These are phyloP conservation scores for Protosalanx chinensis DNA, from an alignment of 2,797 vertebrate species.

Conservation along the genomic window DNA sequence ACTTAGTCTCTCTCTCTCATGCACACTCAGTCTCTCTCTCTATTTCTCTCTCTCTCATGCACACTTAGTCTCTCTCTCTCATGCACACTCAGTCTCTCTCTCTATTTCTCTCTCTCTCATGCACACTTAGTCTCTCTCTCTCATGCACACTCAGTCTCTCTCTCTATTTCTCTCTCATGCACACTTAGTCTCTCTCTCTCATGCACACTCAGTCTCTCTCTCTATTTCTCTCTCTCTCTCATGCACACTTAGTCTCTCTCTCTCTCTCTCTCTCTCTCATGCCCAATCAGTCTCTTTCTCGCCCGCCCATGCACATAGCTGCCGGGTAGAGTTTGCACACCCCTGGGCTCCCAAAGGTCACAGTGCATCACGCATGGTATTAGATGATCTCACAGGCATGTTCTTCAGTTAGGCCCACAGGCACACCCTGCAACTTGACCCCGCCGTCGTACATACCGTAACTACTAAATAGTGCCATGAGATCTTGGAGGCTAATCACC, in stretches of 20 bases:
- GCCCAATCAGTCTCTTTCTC: not conserved
- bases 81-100: no score
- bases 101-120: no score
- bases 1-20: constrained; percentile 13
- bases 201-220: no score
- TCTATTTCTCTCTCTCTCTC: not conserved
- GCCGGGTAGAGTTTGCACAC: constrained; percentile 25
- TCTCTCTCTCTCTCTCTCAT: constrained; percentile 7
- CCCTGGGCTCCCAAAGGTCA: constrained; percentile 55
- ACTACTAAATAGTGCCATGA: constrained; percentile 21
- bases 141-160: no score
- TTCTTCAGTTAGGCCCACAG: constrained; percentile 39
- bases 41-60: constrained; percentile 8
- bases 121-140: no score
- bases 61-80: no score
- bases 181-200: no score
- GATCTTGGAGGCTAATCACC: not conserved
- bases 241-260: not conserved
- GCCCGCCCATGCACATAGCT: constrained; percentile 31
- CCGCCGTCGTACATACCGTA: constrained; percentile 31
- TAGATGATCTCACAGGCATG: constrained; percentile 52
- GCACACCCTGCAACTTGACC: constrained; percentile 40
- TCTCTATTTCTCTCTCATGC: no score
- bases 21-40: constrained; percentile 1
- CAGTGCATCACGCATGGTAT: constrained; percentile 44